Evolutionary conservation across 2,797 vertebrate species (phyloP).

Genomic region (Cyprinella venusta): DNA sequence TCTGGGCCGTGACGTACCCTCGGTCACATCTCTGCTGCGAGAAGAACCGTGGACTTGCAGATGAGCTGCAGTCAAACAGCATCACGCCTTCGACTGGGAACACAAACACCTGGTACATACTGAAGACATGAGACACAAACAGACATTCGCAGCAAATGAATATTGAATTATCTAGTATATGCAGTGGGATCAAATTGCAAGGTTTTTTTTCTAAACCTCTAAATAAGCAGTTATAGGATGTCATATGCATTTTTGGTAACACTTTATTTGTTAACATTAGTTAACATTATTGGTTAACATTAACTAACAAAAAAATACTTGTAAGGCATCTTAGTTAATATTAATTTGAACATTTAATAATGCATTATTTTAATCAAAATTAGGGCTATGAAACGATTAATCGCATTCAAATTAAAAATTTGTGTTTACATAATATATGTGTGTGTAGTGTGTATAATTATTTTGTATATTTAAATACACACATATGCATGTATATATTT

Average conservation of each 20-base stretch:
- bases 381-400: no score
- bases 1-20: conserved; percentile 84
- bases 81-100: conserved; percentile 77
- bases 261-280: no score
- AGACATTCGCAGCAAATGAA: neutral
- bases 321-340: no score
- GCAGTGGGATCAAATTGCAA: neutral
- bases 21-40: conserved; percentile 62
- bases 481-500: no score
- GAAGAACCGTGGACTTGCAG: conserved; percentile 70
- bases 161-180: neutral
- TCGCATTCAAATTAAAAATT: no score
- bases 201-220: neutral
- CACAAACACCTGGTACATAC: conserved; percentile 91
- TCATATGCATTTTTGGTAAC: neutral
- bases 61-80: conserved; percentile 84
- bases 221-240: neutral
- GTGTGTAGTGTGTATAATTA: no score
- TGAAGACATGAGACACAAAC: conserved; percentile 64
- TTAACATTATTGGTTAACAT: neutral
- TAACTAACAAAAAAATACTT: no score
- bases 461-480: no score
- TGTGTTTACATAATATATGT: no score
- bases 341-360: neutral
- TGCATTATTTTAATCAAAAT: neutral